Evolutionary conservation across 2,797 vertebrate genomes (phyloP), one percentile per base, ranked within the genome.

Genomic region (Eutrigla gurnardus): DNA sequence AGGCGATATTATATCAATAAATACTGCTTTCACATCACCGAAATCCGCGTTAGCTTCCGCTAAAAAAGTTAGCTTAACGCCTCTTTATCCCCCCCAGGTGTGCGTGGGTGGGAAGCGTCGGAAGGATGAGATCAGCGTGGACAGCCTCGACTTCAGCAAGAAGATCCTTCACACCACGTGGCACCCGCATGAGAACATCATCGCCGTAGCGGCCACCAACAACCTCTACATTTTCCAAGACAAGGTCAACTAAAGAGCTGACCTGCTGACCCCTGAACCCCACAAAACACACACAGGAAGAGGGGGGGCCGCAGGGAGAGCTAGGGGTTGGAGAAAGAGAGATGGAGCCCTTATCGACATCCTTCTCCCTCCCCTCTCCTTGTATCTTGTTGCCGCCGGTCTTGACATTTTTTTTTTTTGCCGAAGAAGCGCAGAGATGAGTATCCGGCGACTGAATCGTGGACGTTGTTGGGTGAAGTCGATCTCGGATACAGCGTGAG

Each of bases 141-240:
- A 99, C 96, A 99, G 98, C 92, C 94, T 99, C 85, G 98, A 99
- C 96, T 99, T 99, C 95, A 98, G 97, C 92, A 99, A 99, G 95
- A 99, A 99, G 96, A 99, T 99, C 93, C 95, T 99, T 81, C 98
- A 99, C 90, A 99, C 97, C 9, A 98, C 98, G 86, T 99, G 98
- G 98, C 98, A 99, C 85, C 98, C 98, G 54, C 95, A 96, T 7
- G 98, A 99, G 95, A 99, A 99, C 85, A 99, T 99, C 92, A 99
- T 99, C 1, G 98, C 98, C 2, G 98, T 99, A 92, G 98, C 98
- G 13, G 98, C 98, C 90, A 99, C 98, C 81, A 99, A 99, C 93
- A 99, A 99, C 96, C 96, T 99, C 91, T 99, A 99, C 95, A 99
- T 99, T 95, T 99, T 99, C 93, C 98, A 99, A 94, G 98, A 99